Conservation (phyloP, 2,797 vertebrate species). For the Malurus splendens region DNA sequence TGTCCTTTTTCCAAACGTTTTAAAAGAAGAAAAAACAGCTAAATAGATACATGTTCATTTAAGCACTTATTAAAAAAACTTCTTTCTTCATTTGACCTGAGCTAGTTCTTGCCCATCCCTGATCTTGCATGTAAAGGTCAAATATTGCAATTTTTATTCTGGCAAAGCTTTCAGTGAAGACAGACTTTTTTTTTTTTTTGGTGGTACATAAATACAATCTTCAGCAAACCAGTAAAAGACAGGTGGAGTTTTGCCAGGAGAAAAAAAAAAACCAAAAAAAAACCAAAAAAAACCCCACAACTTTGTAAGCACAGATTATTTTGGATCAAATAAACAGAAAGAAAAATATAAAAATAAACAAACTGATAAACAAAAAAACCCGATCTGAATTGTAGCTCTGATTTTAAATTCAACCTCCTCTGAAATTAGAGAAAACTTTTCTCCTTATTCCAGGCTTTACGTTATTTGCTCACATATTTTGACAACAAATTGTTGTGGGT, state of each 20-base stretch:
- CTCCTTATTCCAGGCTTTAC: neutral
- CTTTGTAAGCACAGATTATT: neutral
- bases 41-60: neutral
- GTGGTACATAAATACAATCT: neutral
- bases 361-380: neutral
- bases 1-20: neutral
- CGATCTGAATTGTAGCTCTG: neutral
- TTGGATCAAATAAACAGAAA: neutral
- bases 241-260: neutral
- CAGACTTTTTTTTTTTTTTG: neutral
- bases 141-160: neutral
- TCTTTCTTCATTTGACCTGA: neutral
- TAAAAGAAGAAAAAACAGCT: neutral
- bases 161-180: neutral
- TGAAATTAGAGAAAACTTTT: conserved; percentile 6
- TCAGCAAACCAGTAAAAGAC: conserved; percentile 1
- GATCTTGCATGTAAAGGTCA: neutral
- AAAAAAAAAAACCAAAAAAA: no score
- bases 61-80: neutral
- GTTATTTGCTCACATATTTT: conserved; percentile 20
- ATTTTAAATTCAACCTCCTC: neutral
- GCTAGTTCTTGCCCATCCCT: neutral
- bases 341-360: neutral
- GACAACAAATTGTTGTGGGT: conserved; percentile 3
- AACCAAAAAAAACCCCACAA: neutral